phyloP scores from a whole-genome alignment of 2,888 invertebrate species.

The Melanotus villosus region DNA sequence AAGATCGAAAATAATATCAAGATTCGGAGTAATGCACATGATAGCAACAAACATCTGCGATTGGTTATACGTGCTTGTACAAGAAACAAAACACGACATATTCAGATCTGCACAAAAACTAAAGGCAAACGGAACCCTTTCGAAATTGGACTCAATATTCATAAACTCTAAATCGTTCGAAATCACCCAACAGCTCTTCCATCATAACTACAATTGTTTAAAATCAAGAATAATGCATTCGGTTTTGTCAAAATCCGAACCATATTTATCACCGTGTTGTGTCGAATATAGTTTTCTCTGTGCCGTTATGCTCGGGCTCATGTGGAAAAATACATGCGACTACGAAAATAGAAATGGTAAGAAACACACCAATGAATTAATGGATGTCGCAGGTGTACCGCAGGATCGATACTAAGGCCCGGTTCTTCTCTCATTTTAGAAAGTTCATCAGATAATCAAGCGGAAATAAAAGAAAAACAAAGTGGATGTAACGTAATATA shows the following conservation, averaged over 20 bases:
- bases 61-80: slow-evolving; percentile 89
- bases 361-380: slow-evolving; percentile 28
- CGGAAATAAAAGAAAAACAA: slow-evolving; percentile 53
- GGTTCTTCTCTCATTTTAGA: slow-evolving; percentile 20
- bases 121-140: slow-evolving; percentile 40
- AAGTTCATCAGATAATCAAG: slow-evolving; percentile 38
- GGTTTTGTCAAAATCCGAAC: slow-evolving; percentile 39
- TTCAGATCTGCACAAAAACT: slow-evolving; percentile 71
- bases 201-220: slow-evolving; percentile 53
- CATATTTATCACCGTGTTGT: background rate
- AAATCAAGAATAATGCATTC: slow-evolving; percentile 54
- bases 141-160: slow-evolving; percentile 49
- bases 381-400: slow-evolving; percentile 33
- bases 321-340: slow-evolving; percentile 21
- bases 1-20: slow-evolving; percentile 78
- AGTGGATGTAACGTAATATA: slow-evolving; percentile 57
- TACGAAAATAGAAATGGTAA: slow-evolving; percentile 30
- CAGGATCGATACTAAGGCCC: slow-evolving; percentile 27
- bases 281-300: background rate
- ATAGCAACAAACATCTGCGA: slow-evolving; percentile 93
- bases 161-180: slow-evolving; percentile 52
- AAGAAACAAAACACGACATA: slow-evolving; percentile 90
- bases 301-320: slow-evolving; percentile 8
- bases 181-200: slow-evolving; percentile 52
- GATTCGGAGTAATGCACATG: slow-evolving; percentile 95